Percentiles rank a stretch among this genome's conserved stretches.
These are phyloP conservation scores for Lepidostoma basale DNA, from an alignment of 1,140 invertebrate species.

Conservation along the genomic window DNA sequence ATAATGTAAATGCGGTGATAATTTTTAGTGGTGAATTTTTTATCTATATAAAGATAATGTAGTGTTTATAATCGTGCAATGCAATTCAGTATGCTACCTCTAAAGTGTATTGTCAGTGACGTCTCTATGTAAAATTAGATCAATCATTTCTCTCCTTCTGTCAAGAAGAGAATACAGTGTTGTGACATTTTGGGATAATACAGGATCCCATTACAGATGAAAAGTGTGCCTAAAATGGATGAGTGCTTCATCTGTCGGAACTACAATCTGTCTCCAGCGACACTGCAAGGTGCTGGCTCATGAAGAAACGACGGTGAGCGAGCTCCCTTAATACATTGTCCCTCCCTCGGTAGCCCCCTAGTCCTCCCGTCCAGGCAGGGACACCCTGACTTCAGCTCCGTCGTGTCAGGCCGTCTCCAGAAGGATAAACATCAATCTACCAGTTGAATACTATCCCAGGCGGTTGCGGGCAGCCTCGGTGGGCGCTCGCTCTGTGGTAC, in stretches of 20 bases:
- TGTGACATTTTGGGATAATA: conserved; percentile 33
- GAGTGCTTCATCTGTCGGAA: conserved; percentile 25
- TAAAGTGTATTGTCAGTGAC: conserved; percentile 37
- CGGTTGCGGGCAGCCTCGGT: neutral
- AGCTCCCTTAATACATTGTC: conserved; percentile 25
- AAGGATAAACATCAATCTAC: conserved; percentile 29
- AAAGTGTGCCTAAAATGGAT: conserved; percentile 38
- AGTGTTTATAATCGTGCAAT: conserved; percentile 35
- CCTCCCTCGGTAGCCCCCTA: conserved; percentile 28
- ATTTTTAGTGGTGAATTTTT: conserved; percentile 25
- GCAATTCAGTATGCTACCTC: conserved; percentile 35
- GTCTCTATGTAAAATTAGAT: conserved; percentile 41
- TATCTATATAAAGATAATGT: conserved; percentile 36
- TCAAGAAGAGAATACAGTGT: conserved; percentile 34
- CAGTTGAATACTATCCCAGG: conserved; percentile 28
- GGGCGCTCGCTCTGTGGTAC: conserved; percentile 9
- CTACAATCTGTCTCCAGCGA: conserved; percentile 32
- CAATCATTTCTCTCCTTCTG: conserved; percentile 39
- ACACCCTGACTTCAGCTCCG: neutral
- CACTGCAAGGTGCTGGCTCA: conserved; percentile 39
- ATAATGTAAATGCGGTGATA: conserved; percentile 35
- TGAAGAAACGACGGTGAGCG: conserved; percentile 45
- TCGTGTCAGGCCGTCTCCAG: neutral
- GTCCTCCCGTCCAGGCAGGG: neutral
- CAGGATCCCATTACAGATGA: conserved; percentile 30